These are phyloP conservation scores for Kryptopterus vitreolus DNA, from an alignment of 2,797 vertebrate genomes.

Conservation along the genomic window DNA sequence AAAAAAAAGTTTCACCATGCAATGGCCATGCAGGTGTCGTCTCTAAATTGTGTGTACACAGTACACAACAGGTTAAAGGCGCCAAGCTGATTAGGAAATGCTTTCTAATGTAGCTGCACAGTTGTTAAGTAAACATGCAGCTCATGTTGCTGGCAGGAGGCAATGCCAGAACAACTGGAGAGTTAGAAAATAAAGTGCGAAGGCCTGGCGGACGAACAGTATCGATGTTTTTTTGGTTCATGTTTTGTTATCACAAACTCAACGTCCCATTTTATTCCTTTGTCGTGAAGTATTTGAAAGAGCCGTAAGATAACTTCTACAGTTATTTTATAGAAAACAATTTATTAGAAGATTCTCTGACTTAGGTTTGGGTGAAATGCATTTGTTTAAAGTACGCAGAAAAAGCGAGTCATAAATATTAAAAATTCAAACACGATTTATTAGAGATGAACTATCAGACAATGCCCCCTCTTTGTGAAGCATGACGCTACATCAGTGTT, in stretches of 20 bases:
- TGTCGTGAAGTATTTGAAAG: not conserved
- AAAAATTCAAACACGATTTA: not conserved
- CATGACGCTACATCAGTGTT: not conserved
- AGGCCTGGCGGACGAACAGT: not conserved
- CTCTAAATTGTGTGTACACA: not conserved
- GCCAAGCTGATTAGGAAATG: not conserved
- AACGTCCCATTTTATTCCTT: not conserved
- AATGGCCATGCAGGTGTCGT: constrained; percentile 11
- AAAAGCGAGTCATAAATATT: not conserved
- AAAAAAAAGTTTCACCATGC: not conserved
- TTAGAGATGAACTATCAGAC: not conserved
- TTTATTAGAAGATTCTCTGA: too few relatives aligned
- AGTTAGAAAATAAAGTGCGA: not conserved
- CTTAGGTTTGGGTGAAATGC: not conserved
- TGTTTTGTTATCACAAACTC: not conserved
- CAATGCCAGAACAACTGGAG: not conserved
- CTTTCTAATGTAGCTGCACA: not conserved
- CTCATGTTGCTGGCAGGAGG: not conserved
- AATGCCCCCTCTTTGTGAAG: too few relatives aligned
- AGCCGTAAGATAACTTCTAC: not conserved
- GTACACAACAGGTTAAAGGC: not conserved
- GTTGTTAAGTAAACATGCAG: not conserved
- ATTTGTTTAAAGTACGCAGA: not conserved
- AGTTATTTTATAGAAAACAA: too few relatives aligned
- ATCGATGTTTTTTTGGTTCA: not conserved